These are phyloP conservation scores for Neuroterus valhalla DNA, from an alignment of 1,140 invertebrate genomes.

Conservation along the genomic window DNA sequence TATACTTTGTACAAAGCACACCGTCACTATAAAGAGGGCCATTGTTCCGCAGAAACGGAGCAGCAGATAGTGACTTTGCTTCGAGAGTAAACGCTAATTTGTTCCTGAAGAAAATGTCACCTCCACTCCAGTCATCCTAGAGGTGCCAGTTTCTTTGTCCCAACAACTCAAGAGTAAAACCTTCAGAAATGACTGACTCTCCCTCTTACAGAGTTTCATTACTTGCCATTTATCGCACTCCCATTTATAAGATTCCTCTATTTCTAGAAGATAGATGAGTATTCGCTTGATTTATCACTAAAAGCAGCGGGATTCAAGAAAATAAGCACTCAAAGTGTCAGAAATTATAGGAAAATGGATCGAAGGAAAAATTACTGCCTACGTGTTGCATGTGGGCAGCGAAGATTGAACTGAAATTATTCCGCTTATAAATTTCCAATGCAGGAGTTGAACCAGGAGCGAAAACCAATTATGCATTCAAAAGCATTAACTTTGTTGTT, in stretches of 20 bases:
- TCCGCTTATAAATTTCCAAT: too few species aligned
- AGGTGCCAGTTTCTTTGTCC: constrained; percentile 26
- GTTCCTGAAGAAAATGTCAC: constrained; percentile 19
- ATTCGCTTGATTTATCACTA: background rate
- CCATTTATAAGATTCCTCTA: background rate
- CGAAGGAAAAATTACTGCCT: too few species aligned
- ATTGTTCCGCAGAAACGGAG: constrained; percentile 13
- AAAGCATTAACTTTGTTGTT: too few species aligned
- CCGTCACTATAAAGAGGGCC: too few species aligned
- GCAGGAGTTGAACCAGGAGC: too few species aligned
- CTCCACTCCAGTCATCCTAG: background rate
- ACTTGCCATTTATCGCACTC: constrained; percentile 1
- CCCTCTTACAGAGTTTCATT: constrained; percentile 2
- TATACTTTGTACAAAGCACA: background rate
- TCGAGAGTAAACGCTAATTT: constrained; percentile 18
- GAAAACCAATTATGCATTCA: too few species aligned
- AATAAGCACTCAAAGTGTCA: too few species aligned
- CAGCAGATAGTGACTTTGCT: background rate
- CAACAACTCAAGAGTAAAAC: background rate
- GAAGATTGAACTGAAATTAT: too few species aligned
- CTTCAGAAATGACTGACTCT: constrained; percentile 22
- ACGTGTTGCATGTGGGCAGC: too few species aligned
- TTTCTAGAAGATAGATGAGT: background rate
- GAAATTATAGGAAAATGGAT: too few species aligned
- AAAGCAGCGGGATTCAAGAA: too few species aligned